These are phyloP conservation scores for Lydus trimaculatus DNA, from an alignment of 2,888 invertebrate species.

Conservation along the genomic window DNA sequence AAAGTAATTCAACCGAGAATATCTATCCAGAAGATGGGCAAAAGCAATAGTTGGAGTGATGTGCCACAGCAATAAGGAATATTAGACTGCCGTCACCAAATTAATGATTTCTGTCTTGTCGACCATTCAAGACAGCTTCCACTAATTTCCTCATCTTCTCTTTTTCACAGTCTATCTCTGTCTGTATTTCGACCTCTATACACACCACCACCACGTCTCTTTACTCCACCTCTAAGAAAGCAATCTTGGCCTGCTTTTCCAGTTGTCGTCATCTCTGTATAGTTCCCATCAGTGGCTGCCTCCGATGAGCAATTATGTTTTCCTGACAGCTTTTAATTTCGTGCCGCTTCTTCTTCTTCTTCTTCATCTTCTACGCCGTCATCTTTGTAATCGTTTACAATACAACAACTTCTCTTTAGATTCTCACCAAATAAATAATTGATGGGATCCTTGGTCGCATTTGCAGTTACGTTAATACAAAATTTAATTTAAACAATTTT, in stretches of 20 bases:
- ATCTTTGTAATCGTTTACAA: neutral
- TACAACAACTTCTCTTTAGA: conserved; percentile 36
- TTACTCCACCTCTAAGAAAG: conserved; percentile 16
- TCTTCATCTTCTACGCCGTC: neutral
- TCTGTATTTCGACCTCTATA: neutral
- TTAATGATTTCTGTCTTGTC: conserved; percentile 44
- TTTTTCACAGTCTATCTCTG: neutral
- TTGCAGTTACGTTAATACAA: conserved; percentile 50
- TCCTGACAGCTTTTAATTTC: conserved; percentile 57
- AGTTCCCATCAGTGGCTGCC: conserved; percentile 40
- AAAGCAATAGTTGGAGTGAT: conserved; percentile 7
- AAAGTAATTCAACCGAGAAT: conserved; percentile 22
- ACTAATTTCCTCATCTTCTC: conserved; percentile 49
- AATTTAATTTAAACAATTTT: conserved; percentile 55
- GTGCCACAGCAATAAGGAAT: conserved; percentile 26
- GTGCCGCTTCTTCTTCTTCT: conserved; percentile 41
- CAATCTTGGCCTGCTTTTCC: conserved; percentile 41
- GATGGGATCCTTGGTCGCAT: conserved; percentile 51
- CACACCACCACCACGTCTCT: conserved; percentile 18
- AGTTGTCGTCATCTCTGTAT: conserved; percentile 36
- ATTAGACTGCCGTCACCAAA: conserved; percentile 35
- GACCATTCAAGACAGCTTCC: conserved; percentile 40
- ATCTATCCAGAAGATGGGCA: conserved; percentile 7
- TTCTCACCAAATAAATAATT: conserved; percentile 54
- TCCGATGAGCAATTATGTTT: conserved; percentile 55